Evolutionary conservation across 2,113 vertebrate genomes (phyloP).

Genomic region (Amazona guildingii): DNA sequence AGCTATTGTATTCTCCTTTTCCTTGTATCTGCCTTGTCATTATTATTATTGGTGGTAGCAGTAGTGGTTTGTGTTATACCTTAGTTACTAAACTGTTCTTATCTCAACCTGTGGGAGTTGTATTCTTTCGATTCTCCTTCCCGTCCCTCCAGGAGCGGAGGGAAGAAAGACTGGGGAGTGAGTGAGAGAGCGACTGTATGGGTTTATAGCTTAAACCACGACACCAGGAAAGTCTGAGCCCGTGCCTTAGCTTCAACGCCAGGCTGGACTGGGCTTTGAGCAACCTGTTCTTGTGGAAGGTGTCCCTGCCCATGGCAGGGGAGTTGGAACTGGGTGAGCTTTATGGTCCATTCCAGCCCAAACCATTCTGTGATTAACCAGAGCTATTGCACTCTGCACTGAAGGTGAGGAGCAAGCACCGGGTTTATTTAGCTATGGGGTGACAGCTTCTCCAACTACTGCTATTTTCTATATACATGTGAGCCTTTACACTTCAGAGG

Average conservation of each 20-base stretch:
- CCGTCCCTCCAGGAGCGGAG: too few species aligned
- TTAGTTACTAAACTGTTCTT: too few species aligned
- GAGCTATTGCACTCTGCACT: not conserved
- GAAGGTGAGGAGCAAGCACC: not conserved
- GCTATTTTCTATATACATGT: not conserved
- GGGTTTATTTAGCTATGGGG: not conserved
- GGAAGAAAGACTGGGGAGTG: too few species aligned
- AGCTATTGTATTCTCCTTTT: too few species aligned
- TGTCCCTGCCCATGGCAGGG: not conserved
- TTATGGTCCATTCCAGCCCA: not conserved
- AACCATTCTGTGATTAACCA: not conserved
- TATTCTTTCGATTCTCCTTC: too few species aligned
- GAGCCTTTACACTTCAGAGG: not conserved
- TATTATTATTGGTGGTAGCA: too few species aligned
- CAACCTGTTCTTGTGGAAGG: not conserved
- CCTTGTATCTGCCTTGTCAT: too few species aligned
- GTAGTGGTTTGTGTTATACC: too few species aligned
- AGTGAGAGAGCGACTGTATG: too few species aligned
- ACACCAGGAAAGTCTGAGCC: rapidly evolving
- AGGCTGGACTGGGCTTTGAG: not conserved
- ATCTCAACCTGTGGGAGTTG: too few species aligned
- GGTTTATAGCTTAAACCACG: too few species aligned
- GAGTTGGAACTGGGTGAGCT: not conserved
- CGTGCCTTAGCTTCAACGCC: not conserved
- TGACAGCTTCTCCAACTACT: not conserved